Percentiles rank a stretch among this genome's conserved stretches.
Evolutionary conservation across 2,888 invertebrate species (phyloP).

Genomic region (Pollenia labialis): DNA sequence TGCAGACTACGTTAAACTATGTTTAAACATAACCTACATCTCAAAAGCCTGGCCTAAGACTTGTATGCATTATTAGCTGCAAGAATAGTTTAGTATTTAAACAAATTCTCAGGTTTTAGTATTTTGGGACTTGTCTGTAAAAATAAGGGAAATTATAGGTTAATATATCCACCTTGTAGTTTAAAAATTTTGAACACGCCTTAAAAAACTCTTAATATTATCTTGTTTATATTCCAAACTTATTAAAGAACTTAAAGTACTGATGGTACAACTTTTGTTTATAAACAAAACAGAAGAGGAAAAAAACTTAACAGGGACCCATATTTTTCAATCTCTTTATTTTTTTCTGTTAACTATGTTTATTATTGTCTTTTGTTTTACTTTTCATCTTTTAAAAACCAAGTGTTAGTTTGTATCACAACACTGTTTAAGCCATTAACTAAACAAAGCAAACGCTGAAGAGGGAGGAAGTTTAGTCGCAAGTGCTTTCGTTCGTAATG

Average conservation of each 20-base stretch:
- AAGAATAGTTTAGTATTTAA: too few species aligned
- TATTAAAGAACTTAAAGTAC: background rate
- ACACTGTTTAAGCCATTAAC: constrained; percentile 53
- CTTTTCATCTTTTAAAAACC: background rate
- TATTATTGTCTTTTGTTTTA: background rate
- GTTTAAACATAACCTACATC: too few species aligned
- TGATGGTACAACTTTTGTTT: background rate
- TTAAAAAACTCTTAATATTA: too few species aligned
- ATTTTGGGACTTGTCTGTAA: too few species aligned
- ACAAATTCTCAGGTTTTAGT: too few species aligned
- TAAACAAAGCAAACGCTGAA: constrained; percentile 17
- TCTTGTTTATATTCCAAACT: background rate
- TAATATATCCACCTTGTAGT: too few species aligned
- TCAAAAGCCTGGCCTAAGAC: too few species aligned
- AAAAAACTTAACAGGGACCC: constrained; percentile 15
- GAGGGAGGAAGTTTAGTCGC: constrained; percentile 8
- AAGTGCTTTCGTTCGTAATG: constrained; percentile 46
- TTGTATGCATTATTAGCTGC: too few species aligned
- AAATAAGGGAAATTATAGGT: too few species aligned
- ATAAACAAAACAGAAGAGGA: background rate
- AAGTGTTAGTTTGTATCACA: constrained; percentile 35
- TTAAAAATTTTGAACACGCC: too few species aligned
- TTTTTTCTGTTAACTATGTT: background rate
- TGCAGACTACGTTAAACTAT: too few species aligned
- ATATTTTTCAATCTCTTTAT: background rate